Conservation (phyloP, 1,140 invertebrate species). For the Orchesella cincta region DNA sequence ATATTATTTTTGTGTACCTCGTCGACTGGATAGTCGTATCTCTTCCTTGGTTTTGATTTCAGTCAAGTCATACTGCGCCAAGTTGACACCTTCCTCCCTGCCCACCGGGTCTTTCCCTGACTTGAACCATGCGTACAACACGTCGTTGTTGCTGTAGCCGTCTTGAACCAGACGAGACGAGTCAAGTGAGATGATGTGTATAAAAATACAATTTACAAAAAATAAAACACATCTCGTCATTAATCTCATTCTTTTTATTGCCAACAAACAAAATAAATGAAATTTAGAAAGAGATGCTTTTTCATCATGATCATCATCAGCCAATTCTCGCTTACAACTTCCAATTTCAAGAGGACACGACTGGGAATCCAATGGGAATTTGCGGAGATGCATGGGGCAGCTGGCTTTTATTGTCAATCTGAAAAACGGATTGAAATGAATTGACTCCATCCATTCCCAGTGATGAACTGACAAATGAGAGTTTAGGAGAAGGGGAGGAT, state of each 20-base stretch:
- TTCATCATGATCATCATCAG: not conserved
- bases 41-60: conserved; percentile 53
- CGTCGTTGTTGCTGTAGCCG: conserved; percentile 62
- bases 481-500: too few species aligned
- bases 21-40: conserved; percentile 45
- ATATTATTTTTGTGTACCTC: conserved; percentile 37
- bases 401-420: conserved; percentile 68
- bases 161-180: conserved; percentile 56
- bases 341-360: conserved; percentile 64
- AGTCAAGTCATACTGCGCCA: conserved; percentile 58
- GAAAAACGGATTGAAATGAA: too few species aligned
- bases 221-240: not conserved
- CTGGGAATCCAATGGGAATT: conserved; percentile 69
- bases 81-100: conserved; percentile 54
- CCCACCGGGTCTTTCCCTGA: conserved; percentile 51
- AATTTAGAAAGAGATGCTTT: not conserved
- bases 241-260: not conserved
- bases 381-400: conserved; percentile 68
- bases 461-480: too few species aligned
- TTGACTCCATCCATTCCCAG: too few species aligned
- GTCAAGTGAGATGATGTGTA: not conserved
- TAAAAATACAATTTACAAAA: not conserved
- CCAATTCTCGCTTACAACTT: conserved; percentile 62
- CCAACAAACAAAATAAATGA: not conserved
- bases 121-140: conserved; percentile 63